Base-by-base conservation (phyloP, 2,888 invertebrate species). In the Gortyna flavago region DNA sequence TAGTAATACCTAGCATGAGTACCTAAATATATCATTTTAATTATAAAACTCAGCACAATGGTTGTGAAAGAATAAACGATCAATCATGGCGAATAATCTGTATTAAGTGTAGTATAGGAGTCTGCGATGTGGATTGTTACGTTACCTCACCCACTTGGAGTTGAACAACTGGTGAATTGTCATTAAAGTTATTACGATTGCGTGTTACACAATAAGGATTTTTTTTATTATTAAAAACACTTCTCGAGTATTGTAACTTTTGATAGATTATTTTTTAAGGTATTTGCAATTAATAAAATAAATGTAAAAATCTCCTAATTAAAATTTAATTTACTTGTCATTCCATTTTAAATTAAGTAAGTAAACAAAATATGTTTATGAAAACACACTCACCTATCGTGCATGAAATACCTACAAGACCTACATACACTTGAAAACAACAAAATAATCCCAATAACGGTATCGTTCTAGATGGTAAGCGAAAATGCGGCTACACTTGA, bases 21-120 rank as follows among this genome's bases (percentile, higher is more conserved):
- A 61, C 54, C 70, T 64, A 85, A 85, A 72, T 75, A 82, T 77
- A 78, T 75, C 32, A 78, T 74, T 86, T 84, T 89, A 88, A 88
- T 89, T 86, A 85, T 73, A 85, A 89, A 86, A 84, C 79, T 79
- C 81, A 70, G 65, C 82, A 81, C 80, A 76, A 72, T 78, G 5
- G 71, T 89, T 88, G 67, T 83, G 88, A 85, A 89, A 88, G 82
- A 82, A 83, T 75, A 76, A 80, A 70, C 77, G 75, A 88, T 88
- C 82, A 77, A 79, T 89, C 87, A 79, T 54, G 13, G 61, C 35
- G 66, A 76, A 71, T 83, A 85, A 80, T 80, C 85, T 80, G 72
- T 66, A 77, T 75, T 77, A 68, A 59, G 65, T 38, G 25, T 80
- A 83, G 83, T 79, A 75, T 41, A 73, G 66, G 86, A 86, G 84